Evolutionary conservation across 2,113 vertebrate species (phyloP).

Genomic region (Redunca redunca): DNA sequence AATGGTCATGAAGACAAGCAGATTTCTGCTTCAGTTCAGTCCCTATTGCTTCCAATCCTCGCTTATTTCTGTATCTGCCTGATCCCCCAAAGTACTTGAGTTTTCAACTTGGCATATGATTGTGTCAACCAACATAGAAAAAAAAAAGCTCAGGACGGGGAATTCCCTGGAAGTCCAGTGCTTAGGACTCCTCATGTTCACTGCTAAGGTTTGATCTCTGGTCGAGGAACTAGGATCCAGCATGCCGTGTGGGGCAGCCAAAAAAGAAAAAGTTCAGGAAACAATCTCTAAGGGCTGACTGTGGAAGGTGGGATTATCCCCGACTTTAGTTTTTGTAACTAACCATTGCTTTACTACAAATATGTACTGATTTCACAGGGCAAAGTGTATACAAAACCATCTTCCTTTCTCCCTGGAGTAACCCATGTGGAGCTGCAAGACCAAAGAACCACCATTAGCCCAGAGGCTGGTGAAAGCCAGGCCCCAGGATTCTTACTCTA

Average conservation of each 20-base stretch:
- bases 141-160: not conserved
- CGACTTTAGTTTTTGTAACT: not conserved
- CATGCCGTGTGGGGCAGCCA: not conserved
- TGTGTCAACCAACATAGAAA: not conserved
- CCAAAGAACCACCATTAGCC: not conserved
- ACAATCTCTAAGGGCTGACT: not conserved
- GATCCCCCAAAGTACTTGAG: rapidly evolving
- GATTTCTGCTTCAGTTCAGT: not conserved
- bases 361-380: not conserved
- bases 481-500: not conserved
- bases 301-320: too few species aligned
- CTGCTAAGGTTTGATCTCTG: not conserved
- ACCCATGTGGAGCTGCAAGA: not conserved
- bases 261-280: not conserved
- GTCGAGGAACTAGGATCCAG: not conserved
- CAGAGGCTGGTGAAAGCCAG: not conserved
- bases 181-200: not conserved
- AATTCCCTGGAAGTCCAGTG: not conserved
- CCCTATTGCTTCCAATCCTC: not conserved
- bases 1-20: rapidly evolving
- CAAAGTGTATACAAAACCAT: rapidly evolving
- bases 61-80: not conserved
- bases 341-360: not conserved
- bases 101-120: not conserved
- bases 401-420: not conserved